Evolutionary conservation across 2,113 vertebrate species (phyloP), one percentile per base, ranked within the genome.

Genomic region (Manacus vitellinus): DNA sequence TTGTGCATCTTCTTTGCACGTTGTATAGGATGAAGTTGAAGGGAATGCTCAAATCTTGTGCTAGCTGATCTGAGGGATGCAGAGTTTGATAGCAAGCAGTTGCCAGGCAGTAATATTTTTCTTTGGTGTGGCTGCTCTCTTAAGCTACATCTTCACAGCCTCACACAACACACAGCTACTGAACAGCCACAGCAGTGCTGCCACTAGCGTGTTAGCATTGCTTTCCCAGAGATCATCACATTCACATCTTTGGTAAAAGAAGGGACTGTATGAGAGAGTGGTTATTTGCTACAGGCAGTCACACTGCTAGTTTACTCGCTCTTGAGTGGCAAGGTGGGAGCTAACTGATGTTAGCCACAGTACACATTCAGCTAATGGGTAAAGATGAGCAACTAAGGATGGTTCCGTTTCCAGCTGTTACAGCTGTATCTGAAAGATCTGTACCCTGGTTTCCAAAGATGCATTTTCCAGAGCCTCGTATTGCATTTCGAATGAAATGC

Each of bases 1-100:
- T 59, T 67, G 46, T 67, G 46, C 39, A 33, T 59, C 46, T 52
- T 21, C 44, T 24, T 28, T 67, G 31, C 28, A 7, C 0, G 0
- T n/a, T 59, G 33, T 51, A 17, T 2, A 44, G 43, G 28, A 44
- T 7, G 14, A 63, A 44, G 31, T 44, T 65, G 56, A 51, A 43
- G 13, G 15, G n/a, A 58, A 52, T 25, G 24, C 37, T 66, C 23
- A 66, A 51, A 46, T 65, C 11, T 46, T 65, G 43, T 1, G 1
- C 12, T 51, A 25, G 37, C 17, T 85, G 37, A n/a, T 52, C 37
- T n/a, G 27, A 66, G 37, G 16, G 20, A 72, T 28, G 66, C 37
- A 4, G 9, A 85, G 28, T 51, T 31, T 43, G n/a, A 71, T 30
- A 39, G 44, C 2, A 3, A 44, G 44, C 68, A 46, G 28, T 19